These are phyloP conservation scores for Plectrocnemia conspersa DNA, from an alignment of 1,140 invertebrate species.

Conservation along the genomic window DNA sequence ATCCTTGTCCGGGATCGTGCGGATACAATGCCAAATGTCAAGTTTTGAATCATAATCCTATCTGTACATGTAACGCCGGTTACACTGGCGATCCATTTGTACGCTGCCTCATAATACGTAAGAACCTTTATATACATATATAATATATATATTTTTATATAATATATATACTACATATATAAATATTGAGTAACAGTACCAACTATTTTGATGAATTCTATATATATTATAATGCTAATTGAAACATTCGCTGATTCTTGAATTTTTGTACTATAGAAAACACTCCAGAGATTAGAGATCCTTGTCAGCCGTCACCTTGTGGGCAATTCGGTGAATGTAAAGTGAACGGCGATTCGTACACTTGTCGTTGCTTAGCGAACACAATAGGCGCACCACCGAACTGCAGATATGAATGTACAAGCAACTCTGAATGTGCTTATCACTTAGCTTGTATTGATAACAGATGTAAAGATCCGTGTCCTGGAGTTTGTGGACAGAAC, in stretches of 20 bases:
- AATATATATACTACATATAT: conserved; percentile 21
- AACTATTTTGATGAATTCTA: conserved; percentile 22
- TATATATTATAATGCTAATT: conserved; percentile 14
- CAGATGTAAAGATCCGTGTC: conserved; percentile 68
- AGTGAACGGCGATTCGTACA: conserved; percentile 52
- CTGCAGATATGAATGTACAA: conserved; percentile 63
- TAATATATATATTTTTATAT: conserved; percentile 21
- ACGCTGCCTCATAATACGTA: conserved; percentile 59
- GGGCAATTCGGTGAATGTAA: conserved; percentile 70
- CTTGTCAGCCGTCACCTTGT: conserved; percentile 72
- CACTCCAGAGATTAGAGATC: conserved; percentile 48
- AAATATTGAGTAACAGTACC: background rate
- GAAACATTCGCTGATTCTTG: conserved; percentile 25
- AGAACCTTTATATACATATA: conserved; percentile 46
- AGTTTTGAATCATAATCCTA: conserved; percentile 61
- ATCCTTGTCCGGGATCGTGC: conserved; percentile 64
- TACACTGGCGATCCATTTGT: conserved; percentile 56
- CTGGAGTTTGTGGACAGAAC: conserved; percentile 67
- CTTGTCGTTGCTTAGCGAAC: conserved; percentile 58
- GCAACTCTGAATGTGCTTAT: conserved; percentile 60
- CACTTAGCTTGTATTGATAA: conserved; percentile 58
- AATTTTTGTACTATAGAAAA: conserved; percentile 39
- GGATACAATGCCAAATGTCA: conserved; percentile 61
- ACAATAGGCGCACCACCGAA: conserved; percentile 64
- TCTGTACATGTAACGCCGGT: conserved; percentile 52